phyloP scores from a whole-genome alignment of 2,797 vertebrate genomes.

The Telmatherina bonti region DNA sequence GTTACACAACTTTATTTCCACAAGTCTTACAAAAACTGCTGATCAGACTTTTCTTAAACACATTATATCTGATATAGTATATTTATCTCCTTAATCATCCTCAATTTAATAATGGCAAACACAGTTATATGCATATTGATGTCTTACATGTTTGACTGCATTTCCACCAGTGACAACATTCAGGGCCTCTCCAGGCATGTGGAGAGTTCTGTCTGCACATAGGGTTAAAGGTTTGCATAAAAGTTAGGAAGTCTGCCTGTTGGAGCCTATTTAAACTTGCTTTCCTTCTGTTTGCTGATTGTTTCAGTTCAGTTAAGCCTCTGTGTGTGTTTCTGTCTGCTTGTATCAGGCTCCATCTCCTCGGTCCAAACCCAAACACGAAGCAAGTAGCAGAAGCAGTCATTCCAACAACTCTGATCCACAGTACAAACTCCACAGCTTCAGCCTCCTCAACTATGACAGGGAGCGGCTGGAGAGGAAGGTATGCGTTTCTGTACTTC shows the following conservation, averaged over 20 bases:
- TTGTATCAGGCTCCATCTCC: conserved; percentile 75
- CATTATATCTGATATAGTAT: no score
- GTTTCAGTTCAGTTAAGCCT: conserved; percentile 12
- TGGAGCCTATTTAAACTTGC: not conserved
- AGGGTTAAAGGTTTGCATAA: not conserved
- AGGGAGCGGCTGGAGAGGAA: conserved; percentile 89
- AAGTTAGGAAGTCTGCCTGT: not conserved
- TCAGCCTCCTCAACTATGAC: conserved; percentile 89
- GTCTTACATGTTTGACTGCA: not conserved
- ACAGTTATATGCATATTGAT: not conserved
- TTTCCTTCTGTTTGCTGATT: not conserved
- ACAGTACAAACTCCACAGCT: conserved; percentile 87
- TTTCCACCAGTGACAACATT: not conserved
- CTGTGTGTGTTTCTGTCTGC: conserved; percentile 14
- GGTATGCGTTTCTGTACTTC: conserved; percentile 66
- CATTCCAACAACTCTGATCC: conserved; percentile 73
- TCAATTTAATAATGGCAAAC: not conserved
- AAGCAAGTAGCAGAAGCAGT: conserved; percentile 61
- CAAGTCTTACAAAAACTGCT: not conserved
- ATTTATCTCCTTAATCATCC: no score
- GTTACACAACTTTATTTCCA: not conserved
- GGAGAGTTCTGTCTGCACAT: no score
- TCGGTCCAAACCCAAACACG: conserved; percentile 74
- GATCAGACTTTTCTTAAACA: no score
- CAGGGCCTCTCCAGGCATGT: no score